Conservation (phyloP, 2,113 vertebrate genomes). For the Meriones unguiculatus region DNA sequence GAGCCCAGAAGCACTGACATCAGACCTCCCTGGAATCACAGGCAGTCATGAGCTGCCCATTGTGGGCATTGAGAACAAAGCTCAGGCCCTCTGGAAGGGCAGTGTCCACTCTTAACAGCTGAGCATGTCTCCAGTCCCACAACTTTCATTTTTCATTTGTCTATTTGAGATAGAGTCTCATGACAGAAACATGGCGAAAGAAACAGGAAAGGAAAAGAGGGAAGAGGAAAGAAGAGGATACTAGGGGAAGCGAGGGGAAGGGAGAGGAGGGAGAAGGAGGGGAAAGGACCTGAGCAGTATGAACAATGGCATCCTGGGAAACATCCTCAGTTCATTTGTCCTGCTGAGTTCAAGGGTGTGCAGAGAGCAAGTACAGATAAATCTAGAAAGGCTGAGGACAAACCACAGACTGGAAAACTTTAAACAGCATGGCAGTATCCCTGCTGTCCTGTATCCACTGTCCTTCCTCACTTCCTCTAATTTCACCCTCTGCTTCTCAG, state of each 20-base stretch:
- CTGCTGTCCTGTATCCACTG: background rate
- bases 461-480: background rate
- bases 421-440: background rate
- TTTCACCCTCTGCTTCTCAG: background rate
- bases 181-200: background rate
- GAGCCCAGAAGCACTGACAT: background rate
- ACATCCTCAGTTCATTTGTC: background rate
- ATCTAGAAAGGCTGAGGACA: background rate
- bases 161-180: background rate
- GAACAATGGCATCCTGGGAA: background rate
- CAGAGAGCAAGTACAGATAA: background rate
- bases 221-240: background rate
- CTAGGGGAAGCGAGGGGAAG: background rate
- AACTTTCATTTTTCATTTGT: background rate
- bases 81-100: background rate
- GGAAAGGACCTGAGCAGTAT: background rate
- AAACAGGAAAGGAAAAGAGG: no score
- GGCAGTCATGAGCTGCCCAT: background rate
- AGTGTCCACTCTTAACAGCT: background rate
- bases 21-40: background rate
- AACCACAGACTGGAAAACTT: slow-evolving; percentile 3
- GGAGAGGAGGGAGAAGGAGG: accelerated
- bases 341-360: background rate
- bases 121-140: background rate
- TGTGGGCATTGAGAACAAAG: background rate